phyloP scores from a whole-genome alignment of 2,797 vertebrate genomes.

The Periophthalmus magnuspinnatus region DNA sequence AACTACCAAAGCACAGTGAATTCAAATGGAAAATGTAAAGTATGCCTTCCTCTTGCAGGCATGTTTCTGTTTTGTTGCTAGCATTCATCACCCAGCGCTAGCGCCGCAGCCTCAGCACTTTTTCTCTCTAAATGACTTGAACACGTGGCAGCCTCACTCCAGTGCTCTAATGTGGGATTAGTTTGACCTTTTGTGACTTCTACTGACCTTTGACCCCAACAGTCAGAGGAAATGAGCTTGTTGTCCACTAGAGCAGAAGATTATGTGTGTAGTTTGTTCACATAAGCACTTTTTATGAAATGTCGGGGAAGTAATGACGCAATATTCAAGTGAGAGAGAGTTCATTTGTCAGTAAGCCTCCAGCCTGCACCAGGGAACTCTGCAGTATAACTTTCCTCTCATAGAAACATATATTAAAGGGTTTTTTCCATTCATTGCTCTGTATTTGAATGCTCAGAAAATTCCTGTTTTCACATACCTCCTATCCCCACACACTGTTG shows the following conservation, averaged over 20 bases:
- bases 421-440: no score
- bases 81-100: neutral
- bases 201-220: neutral
- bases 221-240: neutral
- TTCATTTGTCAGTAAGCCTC: neutral
- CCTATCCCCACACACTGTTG: no score
- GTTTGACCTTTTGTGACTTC: neutral
- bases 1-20: neutral
- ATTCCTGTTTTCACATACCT: no score
- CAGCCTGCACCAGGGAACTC: neutral
- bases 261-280: neutral
- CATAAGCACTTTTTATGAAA: neutral
- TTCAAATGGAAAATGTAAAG: neutral
- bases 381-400: neutral
- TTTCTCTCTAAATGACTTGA: neutral
- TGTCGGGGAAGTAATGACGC: neutral
- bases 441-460: no score
- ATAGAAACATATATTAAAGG: neutral
- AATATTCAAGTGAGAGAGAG: neutral
- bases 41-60: neutral
- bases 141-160: neutral
- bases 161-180: neutral
- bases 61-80: neutral
- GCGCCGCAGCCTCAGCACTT: neutral
- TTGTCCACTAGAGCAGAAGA: neutral